Evolutionary conservation across 64 coral and sea anemone genomes (phyloP), one percentile per base, ranked within the genome.

Genomic region (Stylophora pistillata): DNA sequence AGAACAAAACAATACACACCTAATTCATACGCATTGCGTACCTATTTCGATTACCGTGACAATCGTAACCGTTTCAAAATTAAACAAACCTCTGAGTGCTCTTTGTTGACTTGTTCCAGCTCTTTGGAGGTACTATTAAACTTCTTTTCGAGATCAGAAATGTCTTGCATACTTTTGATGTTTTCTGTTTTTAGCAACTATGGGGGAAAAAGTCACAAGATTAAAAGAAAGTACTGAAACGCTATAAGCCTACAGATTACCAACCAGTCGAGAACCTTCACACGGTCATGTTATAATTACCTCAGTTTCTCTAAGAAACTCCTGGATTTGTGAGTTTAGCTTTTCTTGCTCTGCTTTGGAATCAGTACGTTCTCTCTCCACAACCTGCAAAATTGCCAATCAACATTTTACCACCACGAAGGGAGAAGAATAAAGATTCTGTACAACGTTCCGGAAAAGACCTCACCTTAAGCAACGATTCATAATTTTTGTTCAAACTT

Each of bases 91-190:
- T 92, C 81, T 10, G 34, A 25, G 31, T 77, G 77, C 52, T 92
- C 81, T 55, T 86, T 86, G n/a, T 73, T 77, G 31, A 71, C 31
- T 59, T 86, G 30, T 54, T 86, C 90, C 58, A 82, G 72, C 7
- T 86, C 81, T 34, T 78, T 62, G 58, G 83, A 31, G 66, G 81
- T 78, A 52, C 2, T 16, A 5, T 29, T 30, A 10, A 92, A 73
- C 15, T 92, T 82, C 65, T 92, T 86, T 69, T 79, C 78, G 6
- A 92, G 66, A 2, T 41, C 81, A 72, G n/a, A 16, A 63, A 86
- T 86, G 26, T 92, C 90, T 55, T 84, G 61, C 34, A 53, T 53
- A 41, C 27, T 37, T 37, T 69, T 69, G 1, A 41, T 41, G 23
- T 20, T 68, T 12, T 69, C 80, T 26, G 32, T 27, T 25, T 34